Conservation (phyloP, 2,797 vertebrate genomes). For the Danio albolineatus region DNA sequence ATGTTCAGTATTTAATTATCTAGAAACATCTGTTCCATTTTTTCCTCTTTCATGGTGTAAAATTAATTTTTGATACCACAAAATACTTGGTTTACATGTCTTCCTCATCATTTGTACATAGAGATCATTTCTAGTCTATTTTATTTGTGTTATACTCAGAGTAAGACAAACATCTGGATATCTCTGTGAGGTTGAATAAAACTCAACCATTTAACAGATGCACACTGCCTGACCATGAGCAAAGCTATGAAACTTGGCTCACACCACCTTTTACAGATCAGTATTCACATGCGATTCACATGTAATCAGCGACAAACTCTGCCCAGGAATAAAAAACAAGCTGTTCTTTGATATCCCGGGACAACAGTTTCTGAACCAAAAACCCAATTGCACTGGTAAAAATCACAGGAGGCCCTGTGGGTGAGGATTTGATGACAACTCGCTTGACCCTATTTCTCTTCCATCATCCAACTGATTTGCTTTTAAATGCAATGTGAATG, state of each 20-base stretch:
- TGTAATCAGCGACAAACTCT: conserved; percentile 33
- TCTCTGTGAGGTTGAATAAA: conserved; percentile 88
- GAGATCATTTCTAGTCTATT: conserved; percentile 84
- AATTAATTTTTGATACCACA: conserved; percentile 96
- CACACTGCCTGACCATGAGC: conserved; percentile 75
- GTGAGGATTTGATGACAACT: conserved; percentile 49
- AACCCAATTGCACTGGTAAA: conserved; percentile 68
- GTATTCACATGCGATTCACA: conserved; percentile 60
- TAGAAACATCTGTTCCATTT: conserved; percentile 90
- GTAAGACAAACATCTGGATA: conserved; percentile 81
- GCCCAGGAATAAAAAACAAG: conserved; percentile 28
- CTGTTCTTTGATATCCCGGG: conserved; percentile 32
- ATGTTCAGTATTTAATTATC: conserved; percentile 93
- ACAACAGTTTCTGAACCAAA: conserved; percentile 20
- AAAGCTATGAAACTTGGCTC: conserved; percentile 55
- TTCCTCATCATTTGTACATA: conserved; percentile 74
- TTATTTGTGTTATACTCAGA: conserved; percentile 83
- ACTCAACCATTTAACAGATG: conserved; percentile 89
- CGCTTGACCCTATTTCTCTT: conserved; percentile 31
- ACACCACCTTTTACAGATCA: conserved; percentile 54
- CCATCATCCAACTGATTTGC: conserved; percentile 32
- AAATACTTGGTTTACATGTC: conserved; percentile 90
- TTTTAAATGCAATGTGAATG: conserved; percentile 32
- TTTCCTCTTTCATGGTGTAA: conserved; percentile 87
- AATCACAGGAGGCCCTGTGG: conserved; percentile 57